Conservation (phyloP, 2,888 invertebrate genomes). For the Erannis defoliaria region DNA sequence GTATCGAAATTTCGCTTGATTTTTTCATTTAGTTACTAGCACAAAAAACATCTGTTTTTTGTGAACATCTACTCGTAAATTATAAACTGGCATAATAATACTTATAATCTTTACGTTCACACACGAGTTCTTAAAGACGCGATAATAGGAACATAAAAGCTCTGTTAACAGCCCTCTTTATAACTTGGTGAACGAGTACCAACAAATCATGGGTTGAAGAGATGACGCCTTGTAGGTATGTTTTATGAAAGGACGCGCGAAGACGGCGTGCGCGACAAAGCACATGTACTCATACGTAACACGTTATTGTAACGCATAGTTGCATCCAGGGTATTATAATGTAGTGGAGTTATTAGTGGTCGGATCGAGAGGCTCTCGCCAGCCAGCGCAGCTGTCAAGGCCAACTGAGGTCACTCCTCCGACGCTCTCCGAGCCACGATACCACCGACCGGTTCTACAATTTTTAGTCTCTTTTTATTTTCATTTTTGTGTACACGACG, state of each 20-base stretch:
- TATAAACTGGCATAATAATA: neutral
- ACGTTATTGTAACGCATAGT: slow-evolving; percentile 74
- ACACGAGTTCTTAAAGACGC: slow-evolving; percentile 13
- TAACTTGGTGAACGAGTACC: slow-evolving; percentile 62
- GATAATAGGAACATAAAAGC: slow-evolving; percentile 41
- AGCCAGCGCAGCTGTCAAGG: slow-evolving; percentile 85
- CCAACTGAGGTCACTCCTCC: slow-evolving; percentile 85
- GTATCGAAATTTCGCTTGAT: too few relatives aligned
- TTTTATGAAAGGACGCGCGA: slow-evolving; percentile 43
- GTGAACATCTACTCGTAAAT: too few relatives aligned
- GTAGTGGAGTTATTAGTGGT: slow-evolving; percentile 84
- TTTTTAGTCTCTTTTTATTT: slow-evolving; percentile 86
- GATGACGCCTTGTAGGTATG: slow-evolving; percentile 50
- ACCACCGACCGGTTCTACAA: slow-evolving; percentile 84
- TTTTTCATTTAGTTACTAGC: neutral
- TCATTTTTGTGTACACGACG: slow-evolving; percentile 86
- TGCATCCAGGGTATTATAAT: slow-evolving; percentile 78
- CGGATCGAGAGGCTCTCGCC: slow-evolving; percentile 76
- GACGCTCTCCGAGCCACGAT: slow-evolving; percentile 82
- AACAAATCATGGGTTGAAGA: slow-evolving; percentile 75
- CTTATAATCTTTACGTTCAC: slow-evolving; percentile 9
- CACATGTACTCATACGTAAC: slow-evolving; percentile 51
- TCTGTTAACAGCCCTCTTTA: slow-evolving; percentile 34
- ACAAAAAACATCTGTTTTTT: neutral
- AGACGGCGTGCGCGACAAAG: slow-evolving; percentile 42